Evolutionary conservation across 2,113 vertebrate genomes (phyloP).

Genomic region (Thunnus thynnus): DNA sequence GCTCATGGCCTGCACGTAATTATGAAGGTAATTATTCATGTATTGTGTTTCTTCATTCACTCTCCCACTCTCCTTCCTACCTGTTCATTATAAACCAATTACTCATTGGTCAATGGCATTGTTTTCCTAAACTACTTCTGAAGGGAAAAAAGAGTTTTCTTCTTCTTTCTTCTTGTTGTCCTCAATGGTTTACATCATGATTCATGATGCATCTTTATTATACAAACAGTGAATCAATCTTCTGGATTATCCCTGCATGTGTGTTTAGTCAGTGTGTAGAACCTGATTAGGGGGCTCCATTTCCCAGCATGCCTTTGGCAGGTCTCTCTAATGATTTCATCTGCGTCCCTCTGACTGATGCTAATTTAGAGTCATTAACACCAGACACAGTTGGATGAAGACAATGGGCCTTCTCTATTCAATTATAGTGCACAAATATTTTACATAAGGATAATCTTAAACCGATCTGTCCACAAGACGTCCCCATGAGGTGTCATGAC

Average conservation of each 20-base stretch:
- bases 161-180: constrained; percentile 21
- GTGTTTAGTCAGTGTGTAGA: constrained; percentile 68
- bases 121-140: constrained; percentile 20
- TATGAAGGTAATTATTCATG: constrained; percentile 71
- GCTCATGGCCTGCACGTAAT: constrained; percentile 56
- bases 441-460: constrained; percentile 16
- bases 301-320: constrained; percentile 73
- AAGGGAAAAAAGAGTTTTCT: neutral
- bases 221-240: constrained; percentile 67
- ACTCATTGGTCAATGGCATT: constrained; percentile 54
- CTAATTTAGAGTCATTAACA: constrained; percentile 67
- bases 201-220: constrained; percentile 63
- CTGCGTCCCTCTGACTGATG: constrained; percentile 55
- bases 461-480: too few species aligned
- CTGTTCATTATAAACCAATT: constrained; percentile 70
- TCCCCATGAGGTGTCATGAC: neutral
- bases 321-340: constrained; percentile 61
- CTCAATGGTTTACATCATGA: constrained; percentile 50
- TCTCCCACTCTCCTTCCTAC: constrained; percentile 28
- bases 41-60: constrained; percentile 55
- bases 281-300: constrained; percentile 69
- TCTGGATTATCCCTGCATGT: constrained; percentile 64
- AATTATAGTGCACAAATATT: constrained; percentile 28
- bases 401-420: constrained; percentile 2
- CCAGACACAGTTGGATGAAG: constrained; percentile 45